Evolutionary conservation across 1,140 invertebrate species (phyloP), one percentile per base, ranked within the genome.

Genomic region (Ditylenchus dipsaci): DNA sequence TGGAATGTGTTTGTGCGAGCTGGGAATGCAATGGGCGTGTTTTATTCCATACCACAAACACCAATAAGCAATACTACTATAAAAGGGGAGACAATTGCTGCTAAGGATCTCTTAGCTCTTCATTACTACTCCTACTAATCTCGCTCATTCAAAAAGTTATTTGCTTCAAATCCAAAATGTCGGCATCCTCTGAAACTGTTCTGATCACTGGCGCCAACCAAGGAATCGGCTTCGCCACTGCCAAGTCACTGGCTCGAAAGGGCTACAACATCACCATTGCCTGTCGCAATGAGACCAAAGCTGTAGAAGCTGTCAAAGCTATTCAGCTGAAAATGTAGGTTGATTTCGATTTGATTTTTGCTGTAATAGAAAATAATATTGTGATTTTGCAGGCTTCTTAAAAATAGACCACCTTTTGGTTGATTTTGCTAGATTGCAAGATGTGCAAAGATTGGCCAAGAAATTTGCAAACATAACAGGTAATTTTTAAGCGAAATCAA

Each of bases 121-220:
- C 33, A 38, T 38, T 38, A 11, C 33, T 38, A 38, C n/a, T n/a
- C n/a, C 3, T 38, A 38, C 33, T 38, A 11, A 11, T 5, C 33
- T 38, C n/a, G n/a, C 11, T 38, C 3, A 38, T 5, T 38, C 33
- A 38, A 38, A 38, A 38, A 5, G 3, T 11, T 38, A 38, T 38
- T 38, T 11, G 3, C 33, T 38, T 38, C 33, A 38, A 38, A 19
- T 38, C 11, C 33, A 38, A 38, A 38, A 38, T 38, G 33, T 11
- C 3, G 3, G 33, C 33, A 5, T 11, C 33, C 3, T 38, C 33
- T 38, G 33, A 3, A 38, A 53, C 3, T 30, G 72, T 71, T 30
- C 19, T 74, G 42, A 63, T 74, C 3, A 74, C 72, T n/a, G 72
- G 72, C 5, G 72, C 33, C 30, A 74, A 74, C 61, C 72, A 74